These are phyloP conservation scores for Agapornis canus DNA, from an alignment of 2,797 vertebrate genomes.

Conservation along the genomic window DNA sequence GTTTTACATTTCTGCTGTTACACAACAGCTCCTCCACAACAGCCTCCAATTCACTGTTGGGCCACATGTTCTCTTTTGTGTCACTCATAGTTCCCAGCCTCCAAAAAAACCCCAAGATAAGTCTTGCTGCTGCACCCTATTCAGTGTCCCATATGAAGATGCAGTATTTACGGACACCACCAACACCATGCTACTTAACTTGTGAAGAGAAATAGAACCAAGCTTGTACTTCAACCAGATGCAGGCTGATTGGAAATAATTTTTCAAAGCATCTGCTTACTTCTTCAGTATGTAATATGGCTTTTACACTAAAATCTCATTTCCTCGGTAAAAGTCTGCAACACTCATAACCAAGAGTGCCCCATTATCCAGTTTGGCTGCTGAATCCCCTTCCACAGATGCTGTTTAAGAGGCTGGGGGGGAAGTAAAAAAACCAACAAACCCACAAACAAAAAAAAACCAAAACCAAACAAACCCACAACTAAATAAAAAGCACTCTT, in stretches of 20 bases:
- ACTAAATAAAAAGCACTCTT: not conserved
- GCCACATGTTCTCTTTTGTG: not conserved
- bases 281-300: not conserved
- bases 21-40: not conserved
- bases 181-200: not conserved
- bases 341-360: not conserved
- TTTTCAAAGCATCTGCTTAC: not conserved
- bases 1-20: not conserved
- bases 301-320: not conserved
- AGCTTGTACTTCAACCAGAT: not conserved
- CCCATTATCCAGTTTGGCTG: not conserved
- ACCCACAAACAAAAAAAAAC: no score
- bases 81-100: not conserved
- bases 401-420: not conserved
- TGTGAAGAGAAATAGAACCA: not conserved
- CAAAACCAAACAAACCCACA: no score
- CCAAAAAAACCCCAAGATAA: not conserved
- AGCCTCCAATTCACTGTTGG: not conserved
- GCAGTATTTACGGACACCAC: not conserved
- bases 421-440: no score
- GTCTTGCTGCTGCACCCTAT: not conserved
- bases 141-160: not conserved
- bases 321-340: not conserved
- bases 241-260: not conserved
- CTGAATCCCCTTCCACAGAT: not conserved